These are phyloP conservation scores for Tenthredo livida DNA, from an alignment of 2,888 invertebrate genomes.

Conservation along the genomic window DNA sequence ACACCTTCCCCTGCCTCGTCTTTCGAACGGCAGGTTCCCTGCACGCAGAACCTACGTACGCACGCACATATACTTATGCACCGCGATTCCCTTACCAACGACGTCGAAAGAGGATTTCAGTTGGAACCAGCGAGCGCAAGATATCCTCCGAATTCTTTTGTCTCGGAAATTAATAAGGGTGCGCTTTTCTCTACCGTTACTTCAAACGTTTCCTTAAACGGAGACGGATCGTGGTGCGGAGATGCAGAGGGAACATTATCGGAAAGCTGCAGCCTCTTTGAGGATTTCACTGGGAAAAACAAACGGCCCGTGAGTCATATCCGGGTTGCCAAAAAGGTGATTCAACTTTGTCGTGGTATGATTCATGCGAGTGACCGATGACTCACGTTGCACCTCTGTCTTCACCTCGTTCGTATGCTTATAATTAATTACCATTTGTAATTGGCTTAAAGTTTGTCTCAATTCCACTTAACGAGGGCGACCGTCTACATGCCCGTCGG, in stretches of 20 bases:
- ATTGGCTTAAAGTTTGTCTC: conserved; percentile 11
- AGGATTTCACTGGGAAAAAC: conserved; percentile 2
- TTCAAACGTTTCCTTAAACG: conserved; percentile 31
- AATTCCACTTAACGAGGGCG: conserved; percentile 24
- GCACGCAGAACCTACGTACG: conserved; percentile 42
- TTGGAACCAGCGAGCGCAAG: conserved; percentile 8
- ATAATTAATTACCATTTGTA: conserved; percentile 40
- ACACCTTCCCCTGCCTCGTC: conserved; percentile 5
- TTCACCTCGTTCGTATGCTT: not conserved
- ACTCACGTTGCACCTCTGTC: conserved; percentile 31
- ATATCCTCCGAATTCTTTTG: conserved; percentile 25
- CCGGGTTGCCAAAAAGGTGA: conserved; percentile 45
- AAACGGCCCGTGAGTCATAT: conserved; percentile 35
- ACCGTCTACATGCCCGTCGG: not conserved
- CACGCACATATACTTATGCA: conserved; percentile 45
- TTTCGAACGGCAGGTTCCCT: conserved; percentile 38
- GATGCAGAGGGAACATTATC: conserved; percentile 11
- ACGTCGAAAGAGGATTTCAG: conserved; percentile 21
- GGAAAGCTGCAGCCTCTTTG: conserved; percentile 26
- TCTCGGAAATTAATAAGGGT: conserved; percentile 27
- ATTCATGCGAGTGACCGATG: conserved; percentile 44
- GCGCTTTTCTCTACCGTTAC: conserved; percentile 11
- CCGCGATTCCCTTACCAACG: conserved; percentile 26
- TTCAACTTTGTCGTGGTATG: conserved; percentile 24
- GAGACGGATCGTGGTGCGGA: not conserved